A percentile compares a stretch with the other conserved stretches of the same genome.
Conservation (phyloP, 1,140 invertebrate genomes). For the Leptinotarsa lineolata region DNA sequence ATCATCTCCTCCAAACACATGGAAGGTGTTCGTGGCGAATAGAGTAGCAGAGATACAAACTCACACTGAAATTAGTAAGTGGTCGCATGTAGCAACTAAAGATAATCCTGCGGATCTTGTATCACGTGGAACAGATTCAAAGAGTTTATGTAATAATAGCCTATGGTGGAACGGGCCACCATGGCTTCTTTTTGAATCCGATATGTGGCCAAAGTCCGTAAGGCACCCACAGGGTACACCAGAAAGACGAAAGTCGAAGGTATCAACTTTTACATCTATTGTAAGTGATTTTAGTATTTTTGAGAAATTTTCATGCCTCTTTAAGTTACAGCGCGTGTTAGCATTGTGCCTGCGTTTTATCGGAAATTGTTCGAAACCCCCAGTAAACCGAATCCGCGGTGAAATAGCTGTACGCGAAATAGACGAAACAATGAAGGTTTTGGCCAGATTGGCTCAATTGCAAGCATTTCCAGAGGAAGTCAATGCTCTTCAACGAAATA, state of each 20-base stretch:
- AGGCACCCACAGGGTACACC: too few relatives aligned
- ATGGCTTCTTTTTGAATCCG: too few relatives aligned
- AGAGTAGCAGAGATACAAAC: conserved; percentile 50
- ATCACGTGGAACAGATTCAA: conserved; percentile 50
- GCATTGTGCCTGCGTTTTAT: conserved; percentile 8
- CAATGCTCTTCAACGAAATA: not conserved
- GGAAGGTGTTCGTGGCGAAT: conserved; percentile 54
- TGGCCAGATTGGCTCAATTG: not conserved
- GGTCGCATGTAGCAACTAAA: conserved; percentile 53
- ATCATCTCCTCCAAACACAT: conserved; percentile 42
- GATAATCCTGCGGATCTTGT: conserved; percentile 58
- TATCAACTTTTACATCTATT: too few relatives aligned
- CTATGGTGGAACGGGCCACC: too few relatives aligned
- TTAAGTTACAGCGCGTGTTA: not conserved
- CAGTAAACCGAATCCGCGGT: not conserved
- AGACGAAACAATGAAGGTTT: not conserved
- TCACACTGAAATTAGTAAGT: conserved; percentile 38
- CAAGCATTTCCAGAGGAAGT: not conserved
- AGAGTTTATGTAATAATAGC: too few relatives aligned
- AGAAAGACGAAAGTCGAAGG: too few relatives aligned
- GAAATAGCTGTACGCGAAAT: not conserved
- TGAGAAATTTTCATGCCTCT: not conserved
- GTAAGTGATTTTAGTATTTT: not conserved
- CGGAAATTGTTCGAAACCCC: not conserved
- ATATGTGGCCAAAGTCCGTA: too few relatives aligned